Evolutionary conservation across 2,113 vertebrate genomes (phyloP).

Genomic region (Rhabdomys dilectus): DNA sequence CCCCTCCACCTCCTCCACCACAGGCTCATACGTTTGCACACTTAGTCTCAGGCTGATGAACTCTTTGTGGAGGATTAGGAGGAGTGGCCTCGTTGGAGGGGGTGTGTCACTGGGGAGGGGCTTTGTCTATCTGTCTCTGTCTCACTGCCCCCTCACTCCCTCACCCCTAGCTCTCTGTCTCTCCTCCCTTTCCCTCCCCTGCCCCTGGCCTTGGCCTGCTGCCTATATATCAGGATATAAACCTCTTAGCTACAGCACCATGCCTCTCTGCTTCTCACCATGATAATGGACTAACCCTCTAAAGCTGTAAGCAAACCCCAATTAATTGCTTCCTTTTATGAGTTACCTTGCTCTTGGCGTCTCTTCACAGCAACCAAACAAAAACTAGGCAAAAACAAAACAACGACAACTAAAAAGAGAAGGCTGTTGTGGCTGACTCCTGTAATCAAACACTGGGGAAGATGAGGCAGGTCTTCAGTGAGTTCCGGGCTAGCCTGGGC

Average conservation of each 20-base stretch:
- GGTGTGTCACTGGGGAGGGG: neutral
- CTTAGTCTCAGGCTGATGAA: neutral
- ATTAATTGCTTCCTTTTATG: neutral
- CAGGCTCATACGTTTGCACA: neutral
- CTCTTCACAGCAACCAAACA: neutral
- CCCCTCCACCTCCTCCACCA: neutral
- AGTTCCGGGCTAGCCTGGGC: neutral
- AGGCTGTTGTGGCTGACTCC: neutral
- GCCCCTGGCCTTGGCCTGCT: too few relatives aligned
- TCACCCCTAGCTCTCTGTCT: fast-evolving
- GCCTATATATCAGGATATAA: neutral
- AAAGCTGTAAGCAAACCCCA: neutral
- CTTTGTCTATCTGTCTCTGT: neutral
- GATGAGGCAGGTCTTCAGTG: neutral
- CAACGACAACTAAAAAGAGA: neutral
- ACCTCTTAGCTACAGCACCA: neutral
- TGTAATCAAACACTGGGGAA: neutral
- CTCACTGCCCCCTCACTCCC: neutral
- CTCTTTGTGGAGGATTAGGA: neutral
- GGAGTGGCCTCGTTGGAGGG: neutral
- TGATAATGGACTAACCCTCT: neutral
- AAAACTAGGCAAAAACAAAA: neutral
- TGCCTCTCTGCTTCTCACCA: neutral
- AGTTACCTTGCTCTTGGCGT: neutral
- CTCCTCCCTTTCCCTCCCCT: too few relatives aligned